phyloP scores from a whole-genome alignment of 2,797 vertebrate species.

The Sebastes matsubarae region DNA sequence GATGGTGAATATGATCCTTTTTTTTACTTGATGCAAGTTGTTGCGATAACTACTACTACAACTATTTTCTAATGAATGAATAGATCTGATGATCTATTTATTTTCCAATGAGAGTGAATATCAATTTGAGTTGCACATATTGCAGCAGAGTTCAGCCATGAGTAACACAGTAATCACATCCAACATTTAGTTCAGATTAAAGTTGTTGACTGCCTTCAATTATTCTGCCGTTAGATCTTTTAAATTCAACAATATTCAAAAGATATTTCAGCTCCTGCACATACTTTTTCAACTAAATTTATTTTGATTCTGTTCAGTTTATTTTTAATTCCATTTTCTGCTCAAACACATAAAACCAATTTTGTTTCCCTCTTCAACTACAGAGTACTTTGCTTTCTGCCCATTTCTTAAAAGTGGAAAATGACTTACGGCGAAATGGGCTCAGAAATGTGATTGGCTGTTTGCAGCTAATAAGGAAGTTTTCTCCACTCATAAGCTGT shows the following conservation, averaged over 20 bases:
- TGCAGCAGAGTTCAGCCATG: not conserved
- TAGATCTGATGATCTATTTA: not conserved
- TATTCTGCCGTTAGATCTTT: not conserved
- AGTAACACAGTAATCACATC: not conserved
- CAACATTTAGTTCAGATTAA: not conserved
- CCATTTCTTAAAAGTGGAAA: not conserved
- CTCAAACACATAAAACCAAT: slow-evolving; percentile 6
- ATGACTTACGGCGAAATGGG: not conserved
- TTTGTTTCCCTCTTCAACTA: not conserved
- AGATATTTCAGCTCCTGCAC: not conserved
- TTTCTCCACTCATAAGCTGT: not conserved
- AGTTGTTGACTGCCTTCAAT: not conserved
- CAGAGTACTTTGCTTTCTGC: not conserved
- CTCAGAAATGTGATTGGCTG: not conserved
- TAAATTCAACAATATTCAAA: not conserved
- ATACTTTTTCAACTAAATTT: not conserved
- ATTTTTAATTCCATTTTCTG: not conserved
- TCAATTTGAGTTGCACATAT: not conserved
- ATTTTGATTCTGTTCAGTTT: not conserved
- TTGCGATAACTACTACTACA: too few species aligned
- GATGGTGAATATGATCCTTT: not conserved
- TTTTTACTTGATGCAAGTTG: not conserved
- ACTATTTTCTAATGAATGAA: not conserved
- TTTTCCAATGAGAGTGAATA: not conserved
- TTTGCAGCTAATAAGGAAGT: not conserved